These are phyloP conservation scores for Salvator merianae DNA, from an alignment of 2,113 vertebrate species.

Conservation along the genomic window DNA sequence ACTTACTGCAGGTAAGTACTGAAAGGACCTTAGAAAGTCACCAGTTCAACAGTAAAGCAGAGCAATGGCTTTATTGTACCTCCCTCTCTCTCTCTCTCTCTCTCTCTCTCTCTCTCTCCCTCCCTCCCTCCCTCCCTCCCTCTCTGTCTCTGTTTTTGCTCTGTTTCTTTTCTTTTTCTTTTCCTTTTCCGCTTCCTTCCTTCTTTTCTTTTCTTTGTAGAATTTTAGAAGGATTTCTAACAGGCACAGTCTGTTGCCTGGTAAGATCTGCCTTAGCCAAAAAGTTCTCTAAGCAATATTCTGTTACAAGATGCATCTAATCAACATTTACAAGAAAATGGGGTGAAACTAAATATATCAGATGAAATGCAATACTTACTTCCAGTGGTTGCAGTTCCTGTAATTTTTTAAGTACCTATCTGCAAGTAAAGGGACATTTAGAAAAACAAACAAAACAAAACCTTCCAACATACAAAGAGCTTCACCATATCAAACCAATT, in stretches of 20 bases:
- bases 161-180: not conserved
- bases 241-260: no score
- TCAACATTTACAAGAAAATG: not conserved
- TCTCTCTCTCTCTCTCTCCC: not conserved
- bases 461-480: no score
- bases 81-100: not conserved
- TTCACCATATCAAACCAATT: no score
- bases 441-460: not conserved
- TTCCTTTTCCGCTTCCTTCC: not conserved
- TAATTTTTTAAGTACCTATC: not conserved
- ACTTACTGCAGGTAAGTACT: no score
- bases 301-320: not conserved
- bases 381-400: constrained; percentile 2
- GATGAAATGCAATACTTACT: not conserved
- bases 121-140: not conserved
- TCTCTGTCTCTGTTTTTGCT: no score
- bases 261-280: not conserved
- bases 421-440: constrained; percentile 10
- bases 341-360: not conserved
- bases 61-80: no score
- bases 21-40: no score
- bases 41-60: no score
- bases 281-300: not conserved
- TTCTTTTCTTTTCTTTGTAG: no score
- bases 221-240: no score